Evolutionary conservation across 2,113 vertebrate genomes (phyloP).

Genomic region (Eurypyga helias): DNA sequence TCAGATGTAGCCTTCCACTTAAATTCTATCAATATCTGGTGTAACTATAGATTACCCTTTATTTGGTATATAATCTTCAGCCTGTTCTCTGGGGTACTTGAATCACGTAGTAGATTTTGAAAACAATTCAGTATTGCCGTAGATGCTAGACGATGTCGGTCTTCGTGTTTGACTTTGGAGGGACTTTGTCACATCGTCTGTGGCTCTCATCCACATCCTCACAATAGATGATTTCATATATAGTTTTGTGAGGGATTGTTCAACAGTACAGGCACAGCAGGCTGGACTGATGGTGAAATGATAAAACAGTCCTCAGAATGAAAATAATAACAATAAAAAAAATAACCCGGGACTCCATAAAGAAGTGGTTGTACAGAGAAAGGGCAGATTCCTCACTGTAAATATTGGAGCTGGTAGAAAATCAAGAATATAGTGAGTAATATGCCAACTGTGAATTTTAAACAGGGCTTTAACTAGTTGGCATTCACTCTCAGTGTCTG

Average conservation of each 20-base stretch:
- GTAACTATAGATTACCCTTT: no score
- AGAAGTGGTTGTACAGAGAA: neutral
- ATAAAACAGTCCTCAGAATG: neutral
- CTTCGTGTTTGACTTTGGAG: neutral
- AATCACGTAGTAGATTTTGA: neutral
- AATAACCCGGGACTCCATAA: no score
- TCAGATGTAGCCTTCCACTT: neutral
- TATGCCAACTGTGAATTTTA: neutral
- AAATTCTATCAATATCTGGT: neutral
- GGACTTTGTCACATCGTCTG: fast-evolving
- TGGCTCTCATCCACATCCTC: neutral
- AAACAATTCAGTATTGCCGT: no score
- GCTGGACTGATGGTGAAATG: neutral
- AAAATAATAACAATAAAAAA: neutral
- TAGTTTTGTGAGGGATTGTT: neutral
- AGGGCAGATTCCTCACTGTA: neutral
- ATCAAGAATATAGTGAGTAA: neutral
- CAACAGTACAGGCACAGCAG: neutral
- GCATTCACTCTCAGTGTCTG: fast-evolving
- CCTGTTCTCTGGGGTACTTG: neutral
- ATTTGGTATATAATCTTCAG: neutral
- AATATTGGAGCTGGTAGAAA: neutral
- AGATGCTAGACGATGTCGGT: neutral
- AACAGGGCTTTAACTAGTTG: neutral
- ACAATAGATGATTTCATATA: neutral